phyloP scores from a whole-genome alignment of 2,888 invertebrate genomes.

The Heliconius ismenius region DNA sequence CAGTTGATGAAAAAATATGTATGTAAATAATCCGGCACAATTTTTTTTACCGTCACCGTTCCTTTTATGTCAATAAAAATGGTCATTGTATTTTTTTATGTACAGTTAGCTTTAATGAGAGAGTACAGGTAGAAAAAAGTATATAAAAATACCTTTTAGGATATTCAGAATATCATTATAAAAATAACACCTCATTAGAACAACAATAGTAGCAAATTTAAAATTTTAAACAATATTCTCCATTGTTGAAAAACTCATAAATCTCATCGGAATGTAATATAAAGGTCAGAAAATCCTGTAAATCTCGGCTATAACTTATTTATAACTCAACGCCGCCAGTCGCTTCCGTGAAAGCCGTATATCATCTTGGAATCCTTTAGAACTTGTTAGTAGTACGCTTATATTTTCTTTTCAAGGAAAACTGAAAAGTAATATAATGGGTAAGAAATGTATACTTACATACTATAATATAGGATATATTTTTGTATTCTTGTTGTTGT shows the following conservation, averaged over 20 bases:
- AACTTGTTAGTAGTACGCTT: constrained; percentile 48
- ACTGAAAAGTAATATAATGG: constrained; percentile 15
- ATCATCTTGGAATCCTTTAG: constrained; percentile 60
- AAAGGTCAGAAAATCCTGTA: constrained; percentile 60
- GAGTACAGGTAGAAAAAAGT: too few species aligned
- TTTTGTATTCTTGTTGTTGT: not conserved
- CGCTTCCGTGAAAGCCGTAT: constrained; percentile 57
- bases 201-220: constrained; percentile 6
- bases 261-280: constrained; percentile 74
- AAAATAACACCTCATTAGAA: not conserved
- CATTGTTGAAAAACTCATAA: constrained; percentile 49
- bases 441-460: constrained; percentile 10
- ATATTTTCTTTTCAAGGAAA: constrained; percentile 29
- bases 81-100: too few species aligned
- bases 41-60: too few species aligned
- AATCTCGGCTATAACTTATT: constrained; percentile 69
- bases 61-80: too few species aligned
- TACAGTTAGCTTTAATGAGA: too few species aligned
- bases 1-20: constrained; percentile 3
- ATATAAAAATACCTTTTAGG: not conserved
- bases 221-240: constrained; percentile 24
- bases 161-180: not conserved
- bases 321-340: constrained; percentile 57
- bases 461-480: not conserved
- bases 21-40: too few species aligned